Conservation (phyloP, 2,113 vertebrate species). For the Chaenocephalus aceratus region DNA sequence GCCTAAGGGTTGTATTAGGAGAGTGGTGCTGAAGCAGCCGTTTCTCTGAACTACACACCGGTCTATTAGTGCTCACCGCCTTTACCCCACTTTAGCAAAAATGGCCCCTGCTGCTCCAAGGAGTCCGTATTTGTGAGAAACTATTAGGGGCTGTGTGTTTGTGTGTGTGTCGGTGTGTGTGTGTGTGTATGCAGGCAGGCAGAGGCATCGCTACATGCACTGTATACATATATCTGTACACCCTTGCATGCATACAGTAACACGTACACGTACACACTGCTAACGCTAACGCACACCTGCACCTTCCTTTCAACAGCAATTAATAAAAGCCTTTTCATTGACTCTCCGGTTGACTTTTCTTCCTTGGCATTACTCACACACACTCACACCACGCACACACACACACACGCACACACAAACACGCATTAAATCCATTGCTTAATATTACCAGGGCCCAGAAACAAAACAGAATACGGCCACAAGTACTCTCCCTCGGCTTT, state of each 20-base stretch:
- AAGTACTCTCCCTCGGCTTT: constrained; percentile 79
- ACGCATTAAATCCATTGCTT: constrained; percentile 29
- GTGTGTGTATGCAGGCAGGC: background rate
- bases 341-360: constrained; percentile 51
- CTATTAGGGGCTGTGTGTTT: background rate
- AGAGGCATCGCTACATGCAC: background rate
- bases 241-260: background rate
- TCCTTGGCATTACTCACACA: constrained; percentile 38
- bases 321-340: constrained; percentile 65
- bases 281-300: constrained; percentile 20
- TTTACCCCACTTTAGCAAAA: constrained; percentile 68
- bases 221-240: constrained; percentile 6
- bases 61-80: constrained; percentile 67
- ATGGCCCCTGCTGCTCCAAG: constrained; percentile 49
- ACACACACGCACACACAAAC: constrained; percentile 12
- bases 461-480: constrained; percentile 78
- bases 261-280: background rate
- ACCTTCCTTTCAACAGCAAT: constrained; percentile 59
- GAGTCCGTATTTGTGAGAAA: constrained; percentile 45
- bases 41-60: constrained; percentile 68
- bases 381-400: constrained; percentile 27
- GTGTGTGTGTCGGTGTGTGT: constrained; percentile 11
- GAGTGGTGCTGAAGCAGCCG: constrained; percentile 78
- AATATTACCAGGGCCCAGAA: constrained; percentile 68
- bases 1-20: constrained; percentile 76